Conservation (phyloP, 2,888 invertebrate species). For the Conistra vaccinii region DNA sequence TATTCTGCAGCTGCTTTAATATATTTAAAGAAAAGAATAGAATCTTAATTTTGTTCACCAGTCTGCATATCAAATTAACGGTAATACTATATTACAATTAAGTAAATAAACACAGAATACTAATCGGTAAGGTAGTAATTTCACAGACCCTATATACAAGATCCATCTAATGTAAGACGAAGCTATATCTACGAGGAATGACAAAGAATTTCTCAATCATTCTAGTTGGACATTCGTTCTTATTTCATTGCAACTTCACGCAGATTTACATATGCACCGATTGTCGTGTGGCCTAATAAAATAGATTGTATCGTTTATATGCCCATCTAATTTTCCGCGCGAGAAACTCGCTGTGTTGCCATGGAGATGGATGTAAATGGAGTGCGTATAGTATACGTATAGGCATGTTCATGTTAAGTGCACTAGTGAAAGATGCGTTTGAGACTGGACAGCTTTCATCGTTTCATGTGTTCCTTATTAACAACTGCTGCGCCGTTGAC, state of each 20-base stretch:
- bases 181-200: constrained; percentile 21
- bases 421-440: constrained; percentile 18
- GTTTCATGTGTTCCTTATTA: neutral
- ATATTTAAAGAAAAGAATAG: constrained; percentile 4
- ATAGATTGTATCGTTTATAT: constrained; percentile 72
- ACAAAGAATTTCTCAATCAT: constrained; percentile 48
- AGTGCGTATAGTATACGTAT: constrained; percentile 23
- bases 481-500: neutral
- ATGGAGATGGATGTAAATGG: constrained; percentile 25
- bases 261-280: constrained; percentile 72
- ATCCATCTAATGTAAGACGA: constrained; percentile 31
- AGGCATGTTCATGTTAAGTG: constrained; percentile 17
- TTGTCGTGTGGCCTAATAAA: constrained; percentile 75
- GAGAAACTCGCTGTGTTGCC: constrained; percentile 63
- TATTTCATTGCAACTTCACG: constrained; percentile 77
- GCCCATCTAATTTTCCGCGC: constrained; percentile 81
- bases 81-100: constrained; percentile 5
- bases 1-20: constrained; percentile 19
- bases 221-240: constrained; percentile 52
- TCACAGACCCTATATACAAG: constrained; percentile 13
- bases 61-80: constrained; percentile 31
- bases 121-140: constrained; percentile 5
- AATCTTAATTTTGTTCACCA: constrained; percentile 26
- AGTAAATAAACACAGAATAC: constrained; percentile 1
- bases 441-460: constrained; percentile 4